Evolutionary conservation across 2,888 invertebrate genomes (phyloP).

Genomic region (Piscicola geometra): DNA sequence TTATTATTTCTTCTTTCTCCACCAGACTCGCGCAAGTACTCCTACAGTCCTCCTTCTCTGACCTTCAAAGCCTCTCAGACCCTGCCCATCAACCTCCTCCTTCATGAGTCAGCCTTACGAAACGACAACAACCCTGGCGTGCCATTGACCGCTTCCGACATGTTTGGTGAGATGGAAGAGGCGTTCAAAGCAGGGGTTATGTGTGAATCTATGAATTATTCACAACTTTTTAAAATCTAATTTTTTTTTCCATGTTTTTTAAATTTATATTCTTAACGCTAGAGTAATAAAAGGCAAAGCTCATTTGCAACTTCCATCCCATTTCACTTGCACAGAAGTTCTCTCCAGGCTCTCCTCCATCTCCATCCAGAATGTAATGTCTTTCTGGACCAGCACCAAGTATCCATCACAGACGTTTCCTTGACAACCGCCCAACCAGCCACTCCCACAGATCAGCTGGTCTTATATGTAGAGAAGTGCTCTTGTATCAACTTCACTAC

Average conservation of each 20-base stretch:
- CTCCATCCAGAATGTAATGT: conserved; percentile 34
- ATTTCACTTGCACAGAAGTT: no score
- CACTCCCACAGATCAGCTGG: conserved; percentile 2
- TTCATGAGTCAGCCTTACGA: not conserved
- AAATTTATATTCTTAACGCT: no score
- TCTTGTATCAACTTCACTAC: conserved; percentile 40
- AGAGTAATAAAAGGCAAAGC: no score
- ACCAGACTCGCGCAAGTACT: conserved; percentile 4
- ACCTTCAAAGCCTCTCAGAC: not conserved
- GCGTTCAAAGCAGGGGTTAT: no score
- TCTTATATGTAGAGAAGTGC: conserved; percentile 42
- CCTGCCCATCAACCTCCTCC: not conserved
- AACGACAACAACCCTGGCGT: not conserved
- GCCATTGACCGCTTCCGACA: not conserved
- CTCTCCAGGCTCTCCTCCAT: conserved; percentile 41
- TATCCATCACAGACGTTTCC: conserved; percentile 30
- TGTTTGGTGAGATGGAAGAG: no score
- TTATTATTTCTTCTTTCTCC: no score
- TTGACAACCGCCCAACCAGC: conserved; percentile 37
- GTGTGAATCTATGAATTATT: no score
- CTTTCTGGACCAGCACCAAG: conserved; percentile 36
- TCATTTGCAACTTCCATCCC: no score
- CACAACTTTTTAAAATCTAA: no score
- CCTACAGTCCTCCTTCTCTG: conserved; percentile 9
- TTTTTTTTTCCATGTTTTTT: no score